A percentile compares a stretch with the other conserved stretches of the same genome.
Evolutionary conservation across 2,113 vertebrate species (phyloP).

Genomic region (Onychorhynchus coronatus): DNA sequence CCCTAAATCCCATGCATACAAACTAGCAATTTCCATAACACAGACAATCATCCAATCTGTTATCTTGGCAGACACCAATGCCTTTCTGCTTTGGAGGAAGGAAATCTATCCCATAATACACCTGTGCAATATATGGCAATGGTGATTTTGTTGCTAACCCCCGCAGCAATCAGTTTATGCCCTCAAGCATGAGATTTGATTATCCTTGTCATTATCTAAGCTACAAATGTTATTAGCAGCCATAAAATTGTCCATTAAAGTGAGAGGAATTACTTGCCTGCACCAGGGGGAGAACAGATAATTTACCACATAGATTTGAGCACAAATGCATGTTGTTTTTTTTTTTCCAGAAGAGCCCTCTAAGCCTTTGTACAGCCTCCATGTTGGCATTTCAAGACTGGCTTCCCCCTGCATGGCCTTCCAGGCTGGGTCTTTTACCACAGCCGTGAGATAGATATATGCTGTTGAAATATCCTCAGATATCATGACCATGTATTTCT

Average conservation of each 20-base stretch:
- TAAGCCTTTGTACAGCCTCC: neutral
- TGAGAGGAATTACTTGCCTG: conserved; percentile 65
- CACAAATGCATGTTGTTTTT: neutral
- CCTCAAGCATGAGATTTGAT: conserved; percentile 71
- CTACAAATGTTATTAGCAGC: conserved; percentile 74
- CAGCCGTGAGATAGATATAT: neutral
- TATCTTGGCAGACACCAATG: conserved; percentile 46
- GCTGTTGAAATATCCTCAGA: neutral
- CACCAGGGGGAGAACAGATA: conserved; percentile 52
- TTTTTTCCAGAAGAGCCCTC: neutral
- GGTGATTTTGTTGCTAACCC: conserved; percentile 61
- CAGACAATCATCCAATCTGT: conserved; percentile 42
- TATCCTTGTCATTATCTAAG: conserved; percentile 74
- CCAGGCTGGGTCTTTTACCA: neutral
- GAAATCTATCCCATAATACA: conserved; percentile 50
- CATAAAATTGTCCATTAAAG: conserved; percentile 73
- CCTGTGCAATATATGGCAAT: conserved; percentile 25
- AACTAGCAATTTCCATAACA: conserved; percentile 49
- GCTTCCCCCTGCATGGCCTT: neutral
- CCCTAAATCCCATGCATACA: conserved; percentile 39
- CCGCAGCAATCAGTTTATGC: conserved; percentile 62
- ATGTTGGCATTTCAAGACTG: neutral
- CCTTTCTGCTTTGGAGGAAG: conserved; percentile 15
- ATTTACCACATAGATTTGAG: conserved; percentile 59
- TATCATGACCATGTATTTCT: neutral